phyloP scores from a whole-genome alignment of 2,113 vertebrate genomes.

The Podarcis muralis region DNA sequence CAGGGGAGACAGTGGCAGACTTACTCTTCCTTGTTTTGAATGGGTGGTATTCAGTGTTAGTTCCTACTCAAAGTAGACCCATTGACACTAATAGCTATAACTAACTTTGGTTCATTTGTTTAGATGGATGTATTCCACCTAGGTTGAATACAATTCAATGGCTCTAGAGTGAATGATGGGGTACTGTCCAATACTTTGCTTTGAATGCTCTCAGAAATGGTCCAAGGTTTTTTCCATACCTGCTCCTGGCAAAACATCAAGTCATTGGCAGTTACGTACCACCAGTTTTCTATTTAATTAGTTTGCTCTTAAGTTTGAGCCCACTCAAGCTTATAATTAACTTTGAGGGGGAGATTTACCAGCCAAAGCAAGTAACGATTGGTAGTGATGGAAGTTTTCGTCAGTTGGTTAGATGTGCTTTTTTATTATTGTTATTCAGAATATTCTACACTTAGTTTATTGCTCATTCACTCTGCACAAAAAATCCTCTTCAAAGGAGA shows the following conservation, averaged over 20 bases:
- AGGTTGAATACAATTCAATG: too few species aligned
- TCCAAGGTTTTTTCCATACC: not conserved
- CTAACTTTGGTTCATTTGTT: too few species aligned
- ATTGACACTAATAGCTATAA: too few species aligned
- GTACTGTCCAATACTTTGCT: not conserved
- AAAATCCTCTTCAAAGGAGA: not conserved
- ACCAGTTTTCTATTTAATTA: constrained; percentile 12
- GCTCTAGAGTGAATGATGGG: not conserved
- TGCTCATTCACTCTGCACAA: not conserved
- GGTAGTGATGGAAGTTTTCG: not conserved
- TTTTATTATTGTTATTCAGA: not conserved
- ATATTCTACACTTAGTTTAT: constrained; percentile 17
- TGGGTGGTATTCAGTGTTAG: too few species aligned
- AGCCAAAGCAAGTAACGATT: constrained; percentile 12
- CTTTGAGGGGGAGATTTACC: not conserved
- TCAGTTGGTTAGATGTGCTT: not conserved
- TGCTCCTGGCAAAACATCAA: constrained; percentile 19
- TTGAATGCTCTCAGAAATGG: constrained; percentile 16
- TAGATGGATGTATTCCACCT: too few species aligned
- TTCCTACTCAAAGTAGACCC: too few species aligned
- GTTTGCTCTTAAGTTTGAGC: constrained; percentile 34
- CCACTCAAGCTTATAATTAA: constrained; percentile 43
- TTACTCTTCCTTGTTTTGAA: not conserved
- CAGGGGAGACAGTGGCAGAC: not conserved
- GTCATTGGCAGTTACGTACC: constrained; percentile 22